Evolutionary conservation across 2,797 vertebrate genomes (phyloP), one percentile per base, ranked within the genome.

Genomic region (Chrysocyon brachyurus): DNA sequence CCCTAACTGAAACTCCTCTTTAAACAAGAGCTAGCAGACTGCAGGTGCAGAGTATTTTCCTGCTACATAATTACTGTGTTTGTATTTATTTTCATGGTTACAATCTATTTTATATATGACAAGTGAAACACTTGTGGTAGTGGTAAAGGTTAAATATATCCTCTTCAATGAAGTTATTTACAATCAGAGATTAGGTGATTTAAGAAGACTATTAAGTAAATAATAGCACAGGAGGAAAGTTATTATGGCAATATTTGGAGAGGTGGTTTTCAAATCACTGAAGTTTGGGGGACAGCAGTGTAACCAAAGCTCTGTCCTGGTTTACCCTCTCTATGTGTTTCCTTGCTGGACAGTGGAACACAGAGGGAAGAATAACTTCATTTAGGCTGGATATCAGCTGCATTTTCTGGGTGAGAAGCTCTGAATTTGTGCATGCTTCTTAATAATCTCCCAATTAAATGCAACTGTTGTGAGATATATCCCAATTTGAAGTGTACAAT

Each of bases 361-460:
- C 0, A 6, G 40, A 33, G 36, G 63, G 17, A 93, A 83, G 84
- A 31, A 64, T 7, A 40, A 57, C 79, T 57, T 73, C n/a, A 21
- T 70, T 84, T 57, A 82, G 64, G 79, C 46, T 63, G 94, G 83
- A 84, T 61, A n/a, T 12, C 0, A 33, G 85, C 36, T 59, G 84
- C 68, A 85, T 93, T 93, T 97, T 95, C 96, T 90, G 61, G 96
- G 59, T 70, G 70, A 95, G 90, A 93, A 77, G 73, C 70, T 85
- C 57, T 52, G 91, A 95, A 97, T 92, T 85, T 83, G 87, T 73
- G 82, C 75, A 24, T 64, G 96, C 66, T 92, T 97, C 96, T 96
- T 94, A 97, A 97, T 98, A 97, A 98, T 97, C 95, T 95, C 81
- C 96, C 97, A 98, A 96, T 98, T 98, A 98, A 87, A 96, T 56